phyloP scores from a whole-genome alignment of 2,797 vertebrate genomes.

The Syngnathus acus region DNA sequence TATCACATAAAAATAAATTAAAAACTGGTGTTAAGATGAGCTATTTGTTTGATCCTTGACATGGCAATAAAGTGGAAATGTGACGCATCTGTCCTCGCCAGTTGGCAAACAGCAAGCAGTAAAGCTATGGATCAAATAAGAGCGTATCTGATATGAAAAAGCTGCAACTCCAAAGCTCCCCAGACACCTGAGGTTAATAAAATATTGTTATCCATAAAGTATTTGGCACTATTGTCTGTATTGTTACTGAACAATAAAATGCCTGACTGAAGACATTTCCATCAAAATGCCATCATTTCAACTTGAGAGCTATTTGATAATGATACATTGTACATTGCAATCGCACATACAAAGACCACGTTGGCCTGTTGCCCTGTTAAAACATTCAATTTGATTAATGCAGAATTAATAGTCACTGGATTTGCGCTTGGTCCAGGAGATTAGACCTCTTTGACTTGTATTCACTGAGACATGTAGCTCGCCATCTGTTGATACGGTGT shows the following conservation, averaged over 20 bases:
- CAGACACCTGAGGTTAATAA: slow-evolving; percentile 24
- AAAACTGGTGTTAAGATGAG: too few species aligned
- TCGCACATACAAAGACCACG: slow-evolving; percentile 11
- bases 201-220: slow-evolving; percentile 25
- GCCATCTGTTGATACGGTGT: slow-evolving; percentile 31
- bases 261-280: slow-evolving; percentile 6
- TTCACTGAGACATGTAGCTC: slow-evolving; percentile 35
- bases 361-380: slow-evolving; percentile 18
- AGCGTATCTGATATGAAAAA: slow-evolving; percentile 13
- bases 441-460: slow-evolving; percentile 28
- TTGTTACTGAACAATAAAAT: slow-evolving; percentile 18
- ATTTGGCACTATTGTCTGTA: slow-evolving; percentile 8
- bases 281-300: slow-evolving; percentile 30
- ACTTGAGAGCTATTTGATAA: slow-evolving; percentile 19
- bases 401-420: slow-evolving; percentile 31
- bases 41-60: not conserved
- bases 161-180: slow-evolving; percentile 18
- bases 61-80: slow-evolving; percentile 9
- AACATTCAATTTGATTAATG: slow-evolving; percentile 52
- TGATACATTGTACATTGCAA: slow-evolving; percentile 13
- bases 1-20: too few species aligned
- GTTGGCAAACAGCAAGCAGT: slow-evolving; percentile 10
- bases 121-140: slow-evolving; percentile 25
- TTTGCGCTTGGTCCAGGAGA: slow-evolving; percentile 32
- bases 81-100: not conserved